Base-by-base conservation (phyloP, 2,888 invertebrate genomes). In the Gerosis bhagava region DNA sequence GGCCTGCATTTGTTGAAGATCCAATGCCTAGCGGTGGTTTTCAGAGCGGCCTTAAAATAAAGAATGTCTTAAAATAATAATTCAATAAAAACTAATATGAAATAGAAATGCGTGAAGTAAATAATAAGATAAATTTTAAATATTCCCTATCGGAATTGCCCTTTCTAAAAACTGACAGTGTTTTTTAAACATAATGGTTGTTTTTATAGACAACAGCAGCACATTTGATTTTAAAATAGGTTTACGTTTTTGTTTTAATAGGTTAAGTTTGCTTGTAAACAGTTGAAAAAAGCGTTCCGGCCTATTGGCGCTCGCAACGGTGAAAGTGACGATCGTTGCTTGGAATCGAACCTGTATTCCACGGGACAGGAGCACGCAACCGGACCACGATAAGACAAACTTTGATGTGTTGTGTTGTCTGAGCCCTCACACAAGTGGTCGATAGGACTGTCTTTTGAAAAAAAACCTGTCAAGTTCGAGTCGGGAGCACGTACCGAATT, bases 241-340 rank as follows among this genome's bases (percentile, higher is more conserved):
- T 28, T 28, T n/a, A 22, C 15, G 10, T 29, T 40, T 12, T 12
- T 13, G 21, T 13, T 29, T 37, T 36, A 37, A 28, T 29, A 13
- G 16, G 32, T 21, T 21, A 28, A 19, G 4, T 19, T 19, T 12
- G 29, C 12, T 22, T 21, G 17, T 29, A 29, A 40, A 13, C 26
- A 32, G 24, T 22, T 12, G 17, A 34, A 24, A 22, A 48, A 31
- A 36, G 29, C 37, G 26, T 21, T 36, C 40, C 47, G 54, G 43
- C 53, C 50, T 50, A 43, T 48, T 48, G 54, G 45, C 41, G 51
- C 42, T 50, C 37, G 47, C 46, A 50, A 40, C 51, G 57, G 59
- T 51, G 56, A 57, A 59, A 57, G 59, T 57, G 34, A 45, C 35
- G 43, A 35, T 49, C 43, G 40, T 44, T 44, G 44, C 44, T 43